These are phyloP conservation scores for Nysson spinosus DNA, from an alignment of 2,888 invertebrate species.

Conservation along the genomic window DNA sequence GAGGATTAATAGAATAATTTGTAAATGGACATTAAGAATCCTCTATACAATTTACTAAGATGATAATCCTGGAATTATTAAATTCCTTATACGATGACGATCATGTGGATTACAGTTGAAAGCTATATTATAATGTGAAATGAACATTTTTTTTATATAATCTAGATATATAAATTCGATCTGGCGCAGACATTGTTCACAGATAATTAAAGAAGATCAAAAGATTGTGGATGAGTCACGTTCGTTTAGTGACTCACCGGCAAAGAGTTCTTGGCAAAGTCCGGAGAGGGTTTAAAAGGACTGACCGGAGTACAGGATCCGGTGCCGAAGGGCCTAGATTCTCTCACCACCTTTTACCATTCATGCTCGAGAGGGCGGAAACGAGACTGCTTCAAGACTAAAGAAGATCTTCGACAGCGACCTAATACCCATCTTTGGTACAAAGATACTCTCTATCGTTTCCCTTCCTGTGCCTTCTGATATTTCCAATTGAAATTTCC, in stretches of 20 bases:
- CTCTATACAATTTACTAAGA: no score
- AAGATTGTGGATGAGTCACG: conserved; percentile 52
- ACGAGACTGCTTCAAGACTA: conserved; percentile 49
- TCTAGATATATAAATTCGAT: conserved; percentile 3
- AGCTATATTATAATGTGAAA: no score
- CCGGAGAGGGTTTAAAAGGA: conserved; percentile 52
- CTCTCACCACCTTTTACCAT: conserved; percentile 42
- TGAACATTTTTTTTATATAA: not conserved
- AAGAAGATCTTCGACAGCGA: conserved; percentile 34
- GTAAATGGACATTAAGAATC: no score
- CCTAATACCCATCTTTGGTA: conserved; percentile 41
- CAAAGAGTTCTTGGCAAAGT: conserved; percentile 36
- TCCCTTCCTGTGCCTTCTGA: conserved; percentile 12
- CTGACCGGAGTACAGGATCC: conserved; percentile 54
- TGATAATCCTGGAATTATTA: no score
- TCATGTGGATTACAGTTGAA: no score
- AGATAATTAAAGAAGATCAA: conserved; percentile 39
- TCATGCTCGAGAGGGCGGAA: conserved; percentile 55
- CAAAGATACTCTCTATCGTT: conserved; percentile 42
- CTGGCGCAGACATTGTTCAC: not conserved
- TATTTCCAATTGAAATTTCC: conserved; percentile 37
- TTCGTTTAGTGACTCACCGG: conserved; percentile 51
- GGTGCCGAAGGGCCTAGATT: conserved; percentile 52
- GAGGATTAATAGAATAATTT: no score
- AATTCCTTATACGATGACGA: no score